Base-by-base conservation (phyloP, 2,113 vertebrate genomes). In the Macrotis lagotis region DNA sequence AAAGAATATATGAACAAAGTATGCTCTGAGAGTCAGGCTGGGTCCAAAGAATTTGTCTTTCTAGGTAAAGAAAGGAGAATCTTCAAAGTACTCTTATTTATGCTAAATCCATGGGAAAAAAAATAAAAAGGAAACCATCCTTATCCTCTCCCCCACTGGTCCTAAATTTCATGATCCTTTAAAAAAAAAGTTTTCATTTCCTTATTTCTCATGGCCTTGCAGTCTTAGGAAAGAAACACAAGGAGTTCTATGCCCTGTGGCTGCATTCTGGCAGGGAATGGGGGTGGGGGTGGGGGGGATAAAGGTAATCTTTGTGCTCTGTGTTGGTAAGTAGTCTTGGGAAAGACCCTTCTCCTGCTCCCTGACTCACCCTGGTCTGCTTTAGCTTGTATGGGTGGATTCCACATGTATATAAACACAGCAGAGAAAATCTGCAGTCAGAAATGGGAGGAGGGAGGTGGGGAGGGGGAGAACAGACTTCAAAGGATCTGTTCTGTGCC, bases 51-150 rank as follows among this genome's bases (percentile, higher is more conserved):
- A 16, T 37, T 83, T n/a, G 66, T 44, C 16, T n/a, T 83, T 44
- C n/a, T 83, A 22, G 37, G n/a, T 83, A 83, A 14, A 83, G 66
- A 83, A 48, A 90, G 25, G 25, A 92, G 50, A 95, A 88, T 5
- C 4, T 74, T 59, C 26, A 59, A 14, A 83, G 50, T 25, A n/a
- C 51, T 95, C 91, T 94, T 47, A 19, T 96, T 93, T 92, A 66
- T 53, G 93, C 53, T 91, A 89, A 96, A 94, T 89, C 93, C 91
- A 93, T 28, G 28, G n/a, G 50, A 91, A 66, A n/a, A 66, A n/a
- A 3, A 31, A 94, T 50, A 52, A 96, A 91, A 96, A 95, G 47
- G 31, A 93, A 89, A 89, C n/a, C 37, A 83, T 44, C 66, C 16
- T 19, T 44, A 83, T 44, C 19, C n/a, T 83, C n/a, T 44, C 59